Evolutionary conservation across 2,888 invertebrate species (phyloP).

Genomic region (Ophion costatus): DNA sequence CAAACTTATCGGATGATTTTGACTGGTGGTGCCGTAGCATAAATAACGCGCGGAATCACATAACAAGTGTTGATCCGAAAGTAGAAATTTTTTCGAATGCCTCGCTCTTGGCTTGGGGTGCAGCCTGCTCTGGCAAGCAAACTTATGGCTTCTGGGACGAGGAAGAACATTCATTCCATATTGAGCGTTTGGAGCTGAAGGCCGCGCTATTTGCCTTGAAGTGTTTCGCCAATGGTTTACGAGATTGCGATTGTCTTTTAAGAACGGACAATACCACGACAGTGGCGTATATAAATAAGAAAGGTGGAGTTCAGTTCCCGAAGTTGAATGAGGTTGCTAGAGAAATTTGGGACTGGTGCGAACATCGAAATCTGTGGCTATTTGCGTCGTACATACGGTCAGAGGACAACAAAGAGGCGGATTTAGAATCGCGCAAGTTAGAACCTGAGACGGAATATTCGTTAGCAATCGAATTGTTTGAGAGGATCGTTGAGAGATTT

Average conservation of each 20-base stretch:
- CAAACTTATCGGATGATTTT: background rate
- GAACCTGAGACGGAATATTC: conserved; percentile 52
- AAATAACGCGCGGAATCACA: background rate
- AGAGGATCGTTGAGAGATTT: conserved; percentile 21
- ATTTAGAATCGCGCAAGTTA: conserved; percentile 34
- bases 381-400: conserved; percentile 50
- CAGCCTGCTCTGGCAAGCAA: background rate
- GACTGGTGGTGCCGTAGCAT: conserved; percentile 32
- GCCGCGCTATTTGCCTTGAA: conserved; percentile 5
- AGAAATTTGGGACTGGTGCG: conserved; percentile 53
- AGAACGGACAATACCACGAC: conserved; percentile 57
- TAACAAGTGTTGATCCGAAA: background rate
- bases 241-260: conserved; percentile 48
- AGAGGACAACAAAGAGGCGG: conserved; percentile 45
- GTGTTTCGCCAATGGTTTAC: conserved; percentile 2
- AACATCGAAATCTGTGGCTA: conserved; percentile 33
- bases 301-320: conserved; percentile 17
- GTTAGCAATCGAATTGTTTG: conserved; percentile 22
- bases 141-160: conserved; percentile 43
- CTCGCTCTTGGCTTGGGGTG: background rate
- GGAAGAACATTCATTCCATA: background rate
- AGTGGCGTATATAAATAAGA: conserved; percentile 12
- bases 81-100: conserved; percentile 1
- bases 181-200: conserved; percentile 34
- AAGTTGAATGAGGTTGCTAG: background rate